phyloP scores from a whole-genome alignment of 2,113 vertebrate species.

The Heteronetta atricapilla region DNA sequence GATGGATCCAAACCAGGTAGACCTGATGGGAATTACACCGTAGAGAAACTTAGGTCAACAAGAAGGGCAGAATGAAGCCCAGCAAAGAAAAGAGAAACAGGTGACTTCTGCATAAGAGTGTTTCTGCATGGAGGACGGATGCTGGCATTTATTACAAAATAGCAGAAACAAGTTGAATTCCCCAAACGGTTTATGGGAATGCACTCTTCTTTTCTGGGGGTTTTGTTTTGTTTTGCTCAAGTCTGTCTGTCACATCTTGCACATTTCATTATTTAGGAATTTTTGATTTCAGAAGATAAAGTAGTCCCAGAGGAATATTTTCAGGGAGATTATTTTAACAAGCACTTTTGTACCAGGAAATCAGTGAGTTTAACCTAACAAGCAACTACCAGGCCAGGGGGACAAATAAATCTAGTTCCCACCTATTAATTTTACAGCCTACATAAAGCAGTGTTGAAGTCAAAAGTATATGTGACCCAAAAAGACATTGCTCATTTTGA shows the following conservation, averaged over 20 bases:
- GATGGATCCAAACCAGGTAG: background rate
- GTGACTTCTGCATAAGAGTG: background rate
- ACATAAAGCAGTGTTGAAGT: slow-evolving; percentile 80
- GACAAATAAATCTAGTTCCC: slow-evolving; percentile 88
- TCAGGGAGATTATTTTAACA: slow-evolving; percentile 80
- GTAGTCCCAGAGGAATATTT: slow-evolving; percentile 53
- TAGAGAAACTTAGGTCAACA: background rate
- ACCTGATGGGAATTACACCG: background rate
- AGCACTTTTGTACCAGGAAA: slow-evolving; percentile 88
- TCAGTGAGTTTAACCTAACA: slow-evolving; percentile 91
- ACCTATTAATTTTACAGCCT: slow-evolving; percentile 83
- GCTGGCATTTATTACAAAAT: background rate
- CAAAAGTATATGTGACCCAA: slow-evolving; percentile 81
- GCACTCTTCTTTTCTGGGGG: background rate
- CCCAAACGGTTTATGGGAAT: background rate
- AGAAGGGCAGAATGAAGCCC: background rate
- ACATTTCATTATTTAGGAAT: slow-evolving; percentile 10
- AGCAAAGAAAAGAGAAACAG: background rate
- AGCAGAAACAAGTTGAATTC: background rate
- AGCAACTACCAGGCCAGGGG: slow-evolving; percentile 80
- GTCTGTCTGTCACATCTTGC: background rate
- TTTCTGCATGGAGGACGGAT: background rate
- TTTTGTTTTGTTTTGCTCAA: background rate
- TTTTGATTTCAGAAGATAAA: slow-evolving; percentile 37
- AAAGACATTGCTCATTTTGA: slow-evolving; percentile 81